Evolutionary conservation across 2,113 vertebrate genomes (phyloP), one percentile per base, ranked within the genome.

Genomic region (Catharus bicknelli): DNA sequence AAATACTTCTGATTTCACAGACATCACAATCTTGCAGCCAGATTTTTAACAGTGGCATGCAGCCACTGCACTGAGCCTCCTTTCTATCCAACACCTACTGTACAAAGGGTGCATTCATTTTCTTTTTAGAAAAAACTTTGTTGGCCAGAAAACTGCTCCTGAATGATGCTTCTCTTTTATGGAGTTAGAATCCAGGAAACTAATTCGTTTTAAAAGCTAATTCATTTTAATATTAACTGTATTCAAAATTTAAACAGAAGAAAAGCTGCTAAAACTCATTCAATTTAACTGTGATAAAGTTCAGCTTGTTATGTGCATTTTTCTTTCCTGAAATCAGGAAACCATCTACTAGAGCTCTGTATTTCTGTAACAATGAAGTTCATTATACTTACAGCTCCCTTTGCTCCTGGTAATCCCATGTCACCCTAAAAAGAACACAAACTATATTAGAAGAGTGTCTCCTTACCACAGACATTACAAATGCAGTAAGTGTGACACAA

Each of bases 301-400:
- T 90, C 45, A 70, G 69, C 43, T 90, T 50, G 61, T 86, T 83
- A 85, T 75, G 91, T 83, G 13, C 20, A 50, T 77, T 92, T n/a
- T 83, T 38, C 9, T 81, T 95, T 86, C 91, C 43, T 85, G 67
- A 88, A 93, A 69, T 50, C 59, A 84, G 54, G 86, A 61, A 81
- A 42, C 2, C n/a, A 16, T 63, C 54, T 81, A 48, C 32, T 43
- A 81, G 32, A 74, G n/a, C 76, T 96, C 86, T 51, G 4, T 36
- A 59, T 87, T 74, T 91, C 57, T 82, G 10, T 61, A 88, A 30
- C 40, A 84, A 54, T 86, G 61, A 4, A 90, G 22, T 80, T 95
- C 30, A 54, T 94, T 94, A 82, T 98, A 98, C 98, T 98, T 97
- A 99, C 99, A 82, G 98, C 97, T 98, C 99, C 99, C 95, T 99